Base-by-base conservation (phyloP, 2,797 vertebrate genomes). In the Enteromius anoplus region DNA sequence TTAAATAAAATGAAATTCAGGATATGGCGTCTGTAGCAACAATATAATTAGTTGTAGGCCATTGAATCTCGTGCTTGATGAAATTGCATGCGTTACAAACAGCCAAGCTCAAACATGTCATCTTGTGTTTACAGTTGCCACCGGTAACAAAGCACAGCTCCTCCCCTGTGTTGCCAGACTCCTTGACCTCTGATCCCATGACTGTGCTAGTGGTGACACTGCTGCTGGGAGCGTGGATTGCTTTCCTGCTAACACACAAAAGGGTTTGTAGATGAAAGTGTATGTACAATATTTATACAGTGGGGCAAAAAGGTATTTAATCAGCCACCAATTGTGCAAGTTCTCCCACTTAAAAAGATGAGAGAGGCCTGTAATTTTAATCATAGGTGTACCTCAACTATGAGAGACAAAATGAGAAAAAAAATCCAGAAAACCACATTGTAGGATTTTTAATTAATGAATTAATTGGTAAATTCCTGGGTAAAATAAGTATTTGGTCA, bases 211-310 rank as follows among this genome's bases (percentile, higher is more conserved):
- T 96, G 0, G 87, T 96, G 80, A 95, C 96, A 0, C 84, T 96
- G 34, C 91, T 99, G 85, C 90, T 98, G 70, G 97, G 96, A 0
- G 96, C 96, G 3, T 97, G 96, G 89, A 58, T 98, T 73, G 92
- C 96, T 72, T 91, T 96, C 88, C 87, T 88, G 37, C 37, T 96
- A 85, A 93, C 91, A 0, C 94, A 93, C 87, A 93, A 91, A 51
- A 88, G 72, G 82, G 91, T 93, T 90, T 87, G 94, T 93, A 86
- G 92, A 91, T 89, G 10, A 23, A 8, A 26, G 32, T 66, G 17
- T 34, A 68, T 49, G 15, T 49, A 1, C 12, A 49, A 49, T 17
- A 49, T 49, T 15, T 49, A 49, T 5, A 47, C 45, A 17, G 37
- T 40, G 7, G 37, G 37, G 37, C 37, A 40, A 40, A 40, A 40